Percentiles rank a stretch among this genome's conserved stretches.
phyloP scores from a whole-genome alignment of 2,113 vertebrate species.

The Pogonocichla stellata region DNA sequence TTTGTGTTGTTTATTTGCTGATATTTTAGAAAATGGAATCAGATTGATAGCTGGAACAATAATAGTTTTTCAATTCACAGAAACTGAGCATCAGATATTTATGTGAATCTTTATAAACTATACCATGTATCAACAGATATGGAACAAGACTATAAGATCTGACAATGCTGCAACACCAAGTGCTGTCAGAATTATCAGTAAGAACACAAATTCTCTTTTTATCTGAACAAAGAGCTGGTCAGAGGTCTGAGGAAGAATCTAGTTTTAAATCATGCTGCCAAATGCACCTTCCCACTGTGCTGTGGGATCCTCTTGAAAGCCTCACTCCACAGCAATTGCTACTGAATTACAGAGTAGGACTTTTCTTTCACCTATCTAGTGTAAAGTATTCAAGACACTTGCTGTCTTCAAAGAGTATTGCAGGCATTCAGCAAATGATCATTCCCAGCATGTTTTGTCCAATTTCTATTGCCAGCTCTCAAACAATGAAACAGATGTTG shows the following conservation, averaged over 20 bases:
- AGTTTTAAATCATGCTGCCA: not conserved
- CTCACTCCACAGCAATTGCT: not conserved
- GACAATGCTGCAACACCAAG: not conserved
- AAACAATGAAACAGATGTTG: not conserved
- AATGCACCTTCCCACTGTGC: not conserved
- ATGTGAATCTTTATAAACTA: not conserved
- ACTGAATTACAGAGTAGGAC: not conserved
- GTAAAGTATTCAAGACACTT: not conserved
- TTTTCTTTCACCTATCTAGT: not conserved
- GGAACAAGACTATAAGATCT: not conserved
- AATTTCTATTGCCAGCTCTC: not conserved
- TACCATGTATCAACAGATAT: not conserved
- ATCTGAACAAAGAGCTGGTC: not conserved
- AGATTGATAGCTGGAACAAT: not conserved
- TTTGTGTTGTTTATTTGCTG: not conserved
- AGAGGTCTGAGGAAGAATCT: not conserved
- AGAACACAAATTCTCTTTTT: not conserved
- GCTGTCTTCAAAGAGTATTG: not conserved
- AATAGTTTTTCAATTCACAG: not conserved
- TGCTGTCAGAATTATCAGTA: not conserved
- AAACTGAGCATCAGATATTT: not conserved
- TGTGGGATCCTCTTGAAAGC: not conserved
- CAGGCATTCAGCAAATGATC: not conserved
- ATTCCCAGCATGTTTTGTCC: not conserved
- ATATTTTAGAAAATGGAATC: not conserved